Conservation (phyloP, 1,140 invertebrate genomes). For the Drosophila nigromelanica region DNA sequence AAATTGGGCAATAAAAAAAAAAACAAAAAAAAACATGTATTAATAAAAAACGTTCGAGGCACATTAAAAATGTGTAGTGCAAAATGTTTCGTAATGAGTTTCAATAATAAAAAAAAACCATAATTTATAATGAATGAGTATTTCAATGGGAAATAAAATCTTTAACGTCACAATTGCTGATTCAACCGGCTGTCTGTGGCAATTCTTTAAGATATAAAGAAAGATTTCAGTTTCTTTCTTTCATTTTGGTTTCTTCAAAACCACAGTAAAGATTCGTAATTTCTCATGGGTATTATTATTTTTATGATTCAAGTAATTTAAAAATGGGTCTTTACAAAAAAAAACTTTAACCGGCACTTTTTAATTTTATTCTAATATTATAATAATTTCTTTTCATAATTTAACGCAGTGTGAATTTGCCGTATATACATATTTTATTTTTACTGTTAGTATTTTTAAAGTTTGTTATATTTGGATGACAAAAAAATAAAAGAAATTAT, state of each 20-base stretch:
- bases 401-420: too few relatives aligned
- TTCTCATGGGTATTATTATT: too few relatives aligned
- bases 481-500: too few relatives aligned
- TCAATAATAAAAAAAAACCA: constrained; percentile 14
- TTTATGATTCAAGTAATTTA: too few relatives aligned
- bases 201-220: not conserved
- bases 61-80: constrained; percentile 60
- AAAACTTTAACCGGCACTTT: too few relatives aligned
- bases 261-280: not conserved
- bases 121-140: constrained; percentile 18
- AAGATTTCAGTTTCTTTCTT: not conserved
- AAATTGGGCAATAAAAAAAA: constrained; percentile 56
- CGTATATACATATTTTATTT: too few relatives aligned
- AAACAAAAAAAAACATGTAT: constrained; percentile 15
- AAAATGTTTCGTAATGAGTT: constrained; percentile 41
- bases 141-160: constrained; percentile 13
- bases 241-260: not conserved
- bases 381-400: too few relatives aligned
- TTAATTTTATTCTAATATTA: too few relatives aligned
- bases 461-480: too few relatives aligned
- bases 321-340: too few relatives aligned
- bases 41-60: constrained; percentile 53
- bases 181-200: not conserved
- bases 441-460: too few relatives aligned
- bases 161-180: constrained; percentile 15